A percentile compares a stretch with the other conserved stretches of the same genome.
Conservation (phyloP, 1,140 invertebrate genomes). For the Drosophila varians region DNA sequence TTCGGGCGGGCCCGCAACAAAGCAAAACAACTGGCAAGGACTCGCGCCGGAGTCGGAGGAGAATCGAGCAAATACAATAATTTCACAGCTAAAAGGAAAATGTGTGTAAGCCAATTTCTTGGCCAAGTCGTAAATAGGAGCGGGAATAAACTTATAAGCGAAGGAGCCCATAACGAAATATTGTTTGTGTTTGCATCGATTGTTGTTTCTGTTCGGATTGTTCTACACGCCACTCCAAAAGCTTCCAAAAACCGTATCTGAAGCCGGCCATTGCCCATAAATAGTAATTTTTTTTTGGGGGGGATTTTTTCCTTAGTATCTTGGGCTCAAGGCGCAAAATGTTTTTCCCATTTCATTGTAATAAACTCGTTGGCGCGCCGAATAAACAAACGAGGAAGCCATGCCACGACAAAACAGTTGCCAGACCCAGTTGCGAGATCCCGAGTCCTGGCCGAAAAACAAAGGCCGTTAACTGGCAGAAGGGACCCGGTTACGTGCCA, state of each 20-base stretch:
- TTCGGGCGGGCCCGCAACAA: slow-evolving; percentile 24
- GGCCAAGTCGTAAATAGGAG: slow-evolving; percentile 74
- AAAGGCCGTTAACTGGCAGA: slow-evolving; percentile 64
- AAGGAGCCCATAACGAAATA: slow-evolving; percentile 47
- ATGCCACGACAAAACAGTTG: slow-evolving; percentile 58
- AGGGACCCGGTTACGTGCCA: slow-evolving; percentile 63
- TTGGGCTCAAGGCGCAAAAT: slow-evolving; percentile 38
- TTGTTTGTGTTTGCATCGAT: slow-evolving; percentile 53
- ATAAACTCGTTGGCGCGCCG: slow-evolving; percentile 73
- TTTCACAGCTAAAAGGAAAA: slow-evolving; percentile 75
- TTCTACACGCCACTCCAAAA: slow-evolving; percentile 58
- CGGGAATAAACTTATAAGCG: slow-evolving; percentile 73
- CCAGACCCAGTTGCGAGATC: slow-evolving; percentile 14
- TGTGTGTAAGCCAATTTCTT: slow-evolving; percentile 75
- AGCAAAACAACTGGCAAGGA: slow-evolving; percentile 4
- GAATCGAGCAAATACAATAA: slow-evolving; percentile 61
- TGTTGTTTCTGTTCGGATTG: slow-evolving; percentile 48
- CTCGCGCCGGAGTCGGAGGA: background rate
- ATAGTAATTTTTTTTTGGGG: slow-evolving; percentile 52
- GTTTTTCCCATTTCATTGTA: slow-evolving; percentile 70
- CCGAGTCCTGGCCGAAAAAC: slow-evolving; percentile 45
- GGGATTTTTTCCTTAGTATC: slow-evolving; percentile 15
- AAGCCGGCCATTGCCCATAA: slow-evolving; percentile 71
- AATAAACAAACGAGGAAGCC: slow-evolving; percentile 71
- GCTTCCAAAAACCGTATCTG: slow-evolving; percentile 50